phyloP scores from a whole-genome alignment of 2,113 vertebrate species.

The Oceanites oceanicus region DNA sequence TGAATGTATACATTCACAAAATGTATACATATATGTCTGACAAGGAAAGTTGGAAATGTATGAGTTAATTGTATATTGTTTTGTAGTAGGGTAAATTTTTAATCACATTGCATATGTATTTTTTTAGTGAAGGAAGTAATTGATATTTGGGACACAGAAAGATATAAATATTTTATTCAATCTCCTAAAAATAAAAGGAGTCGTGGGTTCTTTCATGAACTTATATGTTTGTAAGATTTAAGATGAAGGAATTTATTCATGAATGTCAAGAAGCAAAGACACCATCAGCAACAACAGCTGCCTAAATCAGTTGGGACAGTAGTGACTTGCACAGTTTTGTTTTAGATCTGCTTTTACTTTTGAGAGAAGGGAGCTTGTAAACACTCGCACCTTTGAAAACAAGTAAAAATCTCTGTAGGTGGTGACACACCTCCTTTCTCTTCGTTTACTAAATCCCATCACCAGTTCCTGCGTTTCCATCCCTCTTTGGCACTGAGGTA shows the following conservation, averaged over 20 bases:
- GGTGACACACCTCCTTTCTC: neutral
- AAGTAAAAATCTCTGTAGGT: neutral
- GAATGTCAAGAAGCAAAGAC: conserved; percentile 51
- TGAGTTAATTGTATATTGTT: conserved; percentile 66
- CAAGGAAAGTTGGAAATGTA: neutral
- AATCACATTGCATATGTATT: conserved; percentile 32
- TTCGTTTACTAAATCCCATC: neutral
- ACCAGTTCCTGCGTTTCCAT: neutral
- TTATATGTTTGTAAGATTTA: conserved; percentile 45
- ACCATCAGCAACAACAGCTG: conserved; percentile 32
- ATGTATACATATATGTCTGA: neutral
- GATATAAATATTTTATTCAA: conserved; percentile 70
- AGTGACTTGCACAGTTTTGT: conserved; percentile 10
- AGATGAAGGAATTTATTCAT: conserved; percentile 69
- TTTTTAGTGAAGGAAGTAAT: conserved; percentile 61
- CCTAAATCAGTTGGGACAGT: conserved; percentile 30
- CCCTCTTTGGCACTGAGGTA: neutral
- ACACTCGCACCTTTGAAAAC: neutral
- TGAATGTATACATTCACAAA: neutral
- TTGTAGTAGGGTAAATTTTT: conserved; percentile 70
- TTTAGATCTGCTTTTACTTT: conserved; percentile 52
- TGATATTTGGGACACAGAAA: conserved; percentile 61
- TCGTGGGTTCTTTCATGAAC: conserved; percentile 56
- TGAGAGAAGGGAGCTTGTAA: conserved; percentile 19
- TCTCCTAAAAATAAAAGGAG: conserved; percentile 72